A percentile compares a stretch with the other conserved stretches of the same genome.
Conservation (phyloP, 2,888 invertebrate genomes). For the Erpobdella octoculata region DNA sequence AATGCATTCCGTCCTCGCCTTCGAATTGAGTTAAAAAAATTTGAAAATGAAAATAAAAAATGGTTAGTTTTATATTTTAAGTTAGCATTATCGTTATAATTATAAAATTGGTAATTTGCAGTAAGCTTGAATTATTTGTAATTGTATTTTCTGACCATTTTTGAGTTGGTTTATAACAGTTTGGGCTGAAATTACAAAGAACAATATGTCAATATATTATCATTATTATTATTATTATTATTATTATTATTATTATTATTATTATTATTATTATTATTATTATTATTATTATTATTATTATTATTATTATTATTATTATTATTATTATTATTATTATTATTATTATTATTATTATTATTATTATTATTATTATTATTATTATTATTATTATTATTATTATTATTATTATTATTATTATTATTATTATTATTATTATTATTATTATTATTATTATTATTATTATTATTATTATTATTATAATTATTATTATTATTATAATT, state of each 20-base stretch:
- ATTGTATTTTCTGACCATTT: too few species aligned
- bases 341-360: conserved; percentile 29
- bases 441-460: conserved; percentile 13
- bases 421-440: conserved; percentile 11
- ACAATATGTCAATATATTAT: not conserved
- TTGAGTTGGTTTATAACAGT: too few species aligned
- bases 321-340: conserved; percentile 28
- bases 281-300: conserved; percentile 18
- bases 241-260: conserved; percentile 28
- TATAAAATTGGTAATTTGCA: too few species aligned
- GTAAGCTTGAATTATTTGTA: too few species aligned
- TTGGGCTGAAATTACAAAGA: too few species aligned
- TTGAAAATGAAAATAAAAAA: too few species aligned
- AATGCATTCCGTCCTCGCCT: too few species aligned
- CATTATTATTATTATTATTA: conserved; percentile 28
- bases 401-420: conserved; percentile 21
- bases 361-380: conserved; percentile 23
- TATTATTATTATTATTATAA: conserved; percentile 10
- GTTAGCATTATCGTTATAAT: too few species aligned
- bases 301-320: conserved; percentile 24
- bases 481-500: not conserved
- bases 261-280: conserved; percentile 25
- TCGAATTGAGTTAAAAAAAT: too few species aligned
- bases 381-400: conserved; percentile 21
- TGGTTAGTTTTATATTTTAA: too few species aligned